Conservation (phyloP, 1,140 invertebrate genomes). For the Trinorchestia longiramus region DNA sequence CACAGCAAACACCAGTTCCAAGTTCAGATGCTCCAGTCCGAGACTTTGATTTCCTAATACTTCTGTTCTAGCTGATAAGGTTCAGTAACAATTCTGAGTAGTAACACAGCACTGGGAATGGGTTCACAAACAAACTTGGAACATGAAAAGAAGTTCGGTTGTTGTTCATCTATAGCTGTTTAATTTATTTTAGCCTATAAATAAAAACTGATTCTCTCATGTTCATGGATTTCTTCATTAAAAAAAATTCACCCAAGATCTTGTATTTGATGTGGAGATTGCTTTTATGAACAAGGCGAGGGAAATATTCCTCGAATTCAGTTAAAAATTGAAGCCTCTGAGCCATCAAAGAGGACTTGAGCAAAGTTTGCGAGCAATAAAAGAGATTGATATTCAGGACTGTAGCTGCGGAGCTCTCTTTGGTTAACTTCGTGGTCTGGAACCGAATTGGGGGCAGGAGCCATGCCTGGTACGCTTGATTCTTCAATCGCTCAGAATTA, state of each 20-base stretch:
- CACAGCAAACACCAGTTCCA: neutral
- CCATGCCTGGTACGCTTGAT: neutral
- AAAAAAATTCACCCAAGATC: neutral
- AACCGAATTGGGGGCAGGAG: neutral
- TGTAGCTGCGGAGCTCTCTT: neutral
- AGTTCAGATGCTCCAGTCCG: neutral
- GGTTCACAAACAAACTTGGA: neutral
- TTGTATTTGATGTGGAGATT: neutral
- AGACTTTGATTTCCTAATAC: neutral
- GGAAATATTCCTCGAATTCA: neutral
- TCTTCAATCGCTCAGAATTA: neutral
- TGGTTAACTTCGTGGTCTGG: neutral
- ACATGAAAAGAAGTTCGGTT: neutral
- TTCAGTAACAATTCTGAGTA: neutral
- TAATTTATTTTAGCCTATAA: neutral
- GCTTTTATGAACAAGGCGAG: neutral
- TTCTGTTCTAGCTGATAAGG: neutral
- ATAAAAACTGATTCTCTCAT: neutral
- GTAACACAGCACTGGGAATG: neutral
- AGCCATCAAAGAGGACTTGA: conserved; percentile 43
- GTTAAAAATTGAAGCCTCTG: conserved; percentile 29
- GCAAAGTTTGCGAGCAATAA: conserved; percentile 44
- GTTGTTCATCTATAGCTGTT: neutral
- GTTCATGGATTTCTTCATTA: neutral
- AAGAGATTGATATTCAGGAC: conserved; percentile 51